Evolutionary conservation across 1,140 invertebrate species (phyloP), one percentile per base, ranked within the genome.

Genomic region (Drosophila micromelanica): DNA sequence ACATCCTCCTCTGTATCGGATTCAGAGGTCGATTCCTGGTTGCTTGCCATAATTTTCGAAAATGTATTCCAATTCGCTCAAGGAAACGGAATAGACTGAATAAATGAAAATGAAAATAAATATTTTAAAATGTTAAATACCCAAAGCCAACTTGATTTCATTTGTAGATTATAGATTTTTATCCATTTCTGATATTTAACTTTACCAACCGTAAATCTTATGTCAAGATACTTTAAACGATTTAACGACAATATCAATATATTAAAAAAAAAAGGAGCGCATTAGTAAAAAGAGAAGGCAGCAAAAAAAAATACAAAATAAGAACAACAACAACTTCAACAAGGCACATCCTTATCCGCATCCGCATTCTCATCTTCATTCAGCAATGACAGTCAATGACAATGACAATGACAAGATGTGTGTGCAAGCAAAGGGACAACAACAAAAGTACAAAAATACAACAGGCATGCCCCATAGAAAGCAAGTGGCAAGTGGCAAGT

Each of bases 351-450:
- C 65, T 43, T 38, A 64, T 65, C 43, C 54, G 12, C 55, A 59
- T 67, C 65, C 67, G 40, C 60, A 70, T 49, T 45, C 54, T 40
- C 43, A 43, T 55, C 37, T 52, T 54, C 52, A 71, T 71, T 64
- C 61, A 51, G 52, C 61, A 57, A 38, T 73, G 63, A 60, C 55
- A 73, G 55, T 67, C 61, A 65, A 65, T 72, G 69, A 72, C 69
- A 71, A 70, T 70, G 64, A 45, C 64, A 67, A 65, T 67, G 65
- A 61, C 67, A 73, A 72, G 60, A 71, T 70, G 51, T 70, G 38
- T 35, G 8, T 30, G 13, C 51, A 64, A 70, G 62, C 59, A 63
- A 69, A 38, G 30, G 69, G 37, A 51, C 30, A 56, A 56, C 20
- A 62, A 46, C 15, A 35, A n/a, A n/a, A n/a, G n/a, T n/a, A 55